phyloP scores from a whole-genome alignment of 2,797 vertebrate genomes.

The Parotocinclus haroldoi region DNA sequence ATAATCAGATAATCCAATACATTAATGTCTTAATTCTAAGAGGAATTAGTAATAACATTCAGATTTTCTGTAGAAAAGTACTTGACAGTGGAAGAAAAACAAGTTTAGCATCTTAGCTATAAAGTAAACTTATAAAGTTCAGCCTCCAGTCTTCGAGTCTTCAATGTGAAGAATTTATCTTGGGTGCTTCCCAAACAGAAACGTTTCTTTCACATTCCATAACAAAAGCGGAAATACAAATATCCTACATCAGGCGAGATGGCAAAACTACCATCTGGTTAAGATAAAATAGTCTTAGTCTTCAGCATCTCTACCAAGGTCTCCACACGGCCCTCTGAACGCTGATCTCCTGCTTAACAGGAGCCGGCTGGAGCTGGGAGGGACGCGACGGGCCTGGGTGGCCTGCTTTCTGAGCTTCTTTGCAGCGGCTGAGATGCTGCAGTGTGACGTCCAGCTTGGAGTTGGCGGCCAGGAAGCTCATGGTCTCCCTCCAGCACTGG shows the following conservation, averaged over 20 bases:
- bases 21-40: slow-evolving; percentile 35
- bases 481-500: slow-evolving; percentile 65
- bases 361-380: slow-evolving; percentile 37
- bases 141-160: slow-evolving; percentile 26
- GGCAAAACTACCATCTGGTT: slow-evolving; percentile 46
- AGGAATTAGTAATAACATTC: slow-evolving; percentile 16
- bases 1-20: slow-evolving; percentile 21
- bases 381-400: slow-evolving; percentile 28
- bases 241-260: slow-evolving; percentile 46
- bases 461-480: slow-evolving; percentile 66
- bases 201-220: slow-evolving; percentile 6
- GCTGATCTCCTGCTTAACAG: slow-evolving; percentile 47
- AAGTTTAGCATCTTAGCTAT: slow-evolving; percentile 11
- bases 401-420: slow-evolving; percentile 35
- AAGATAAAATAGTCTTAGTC: slow-evolving; percentile 23
- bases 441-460: slow-evolving; percentile 53
- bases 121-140: slow-evolving; percentile 36
- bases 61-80: slow-evolving; percentile 28
- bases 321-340: slow-evolving; percentile 52
- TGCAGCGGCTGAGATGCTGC: slow-evolving; percentile 39
- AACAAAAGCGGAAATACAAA: slow-evolving; percentile 16
- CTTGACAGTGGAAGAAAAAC: slow-evolving; percentile 21
- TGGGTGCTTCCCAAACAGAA: slow-evolving; percentile 7
- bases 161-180: slow-evolving; percentile 50
- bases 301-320: slow-evolving; percentile 55